phyloP scores from a whole-genome alignment of 2,888 invertebrate genomes.

The Xestia rhomboidea region DNA sequence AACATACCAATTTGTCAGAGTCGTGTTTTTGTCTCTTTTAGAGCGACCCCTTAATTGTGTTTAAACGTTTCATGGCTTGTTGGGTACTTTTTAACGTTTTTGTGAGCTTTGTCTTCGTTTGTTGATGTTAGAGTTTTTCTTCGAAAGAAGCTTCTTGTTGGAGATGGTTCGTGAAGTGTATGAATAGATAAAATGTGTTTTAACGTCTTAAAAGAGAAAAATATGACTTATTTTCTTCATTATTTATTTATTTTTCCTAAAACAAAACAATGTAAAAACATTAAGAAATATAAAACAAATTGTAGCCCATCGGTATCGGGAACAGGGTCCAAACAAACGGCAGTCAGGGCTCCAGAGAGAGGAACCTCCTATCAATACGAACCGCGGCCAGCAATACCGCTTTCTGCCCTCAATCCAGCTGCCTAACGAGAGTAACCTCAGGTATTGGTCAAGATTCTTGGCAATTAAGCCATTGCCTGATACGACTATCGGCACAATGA shows the following conservation, averaged over 20 bases:
- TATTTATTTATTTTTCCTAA: neutral
- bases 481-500: too few relatives aligned
- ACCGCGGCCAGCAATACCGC: too few relatives aligned
- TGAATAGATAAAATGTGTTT: constrained; percentile 4
- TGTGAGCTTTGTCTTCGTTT: constrained; percentile 28
- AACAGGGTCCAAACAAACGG: too few relatives aligned
- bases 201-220: neutral
- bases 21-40: constrained; percentile 57
- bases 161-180: constrained; percentile 6
- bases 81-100: constrained; percentile 42
- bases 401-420: too few relatives aligned
- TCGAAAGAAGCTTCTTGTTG: neutral
- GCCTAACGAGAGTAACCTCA: too few relatives aligned
- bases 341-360: too few relatives aligned
- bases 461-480: too few relatives aligned
- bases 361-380: too few relatives aligned
- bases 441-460: too few relatives aligned
- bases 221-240: neutral
- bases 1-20: constrained; percentile 60
- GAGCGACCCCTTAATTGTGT: constrained; percentile 59
- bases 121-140: constrained; percentile 43
- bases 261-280: neutral
- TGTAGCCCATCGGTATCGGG: neutral
- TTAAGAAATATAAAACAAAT: neutral
- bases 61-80: constrained; percentile 63